Percentiles rank a stretch among this genome's conserved stretches.
Evolutionary conservation across 2,888 invertebrate genomes (phyloP).

Genomic region (Monopis laevigella): DNA sequence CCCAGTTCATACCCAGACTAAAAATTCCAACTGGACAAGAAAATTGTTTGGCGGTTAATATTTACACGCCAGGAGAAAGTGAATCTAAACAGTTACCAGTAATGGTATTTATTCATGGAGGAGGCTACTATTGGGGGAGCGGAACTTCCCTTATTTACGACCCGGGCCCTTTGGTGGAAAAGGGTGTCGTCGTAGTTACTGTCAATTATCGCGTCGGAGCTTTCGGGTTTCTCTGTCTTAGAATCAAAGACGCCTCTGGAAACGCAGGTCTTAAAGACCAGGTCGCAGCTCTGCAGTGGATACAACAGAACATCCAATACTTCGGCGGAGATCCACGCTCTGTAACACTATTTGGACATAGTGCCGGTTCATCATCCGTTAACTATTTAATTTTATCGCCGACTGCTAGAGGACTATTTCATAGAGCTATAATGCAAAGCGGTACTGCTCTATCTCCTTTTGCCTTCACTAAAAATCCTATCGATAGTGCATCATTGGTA

Average conservation of each 20-base stretch:
- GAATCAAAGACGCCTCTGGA: slow-evolving; percentile 20
- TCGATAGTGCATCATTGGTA: slow-evolving; percentile 17
- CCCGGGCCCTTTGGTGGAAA: slow-evolving; percentile 17
- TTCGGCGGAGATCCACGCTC: slow-evolving; percentile 19
- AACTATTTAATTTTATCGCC: slow-evolving; percentile 18
- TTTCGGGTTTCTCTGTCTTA: slow-evolving; percentile 20
- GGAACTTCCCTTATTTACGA: slow-evolving; percentile 17
- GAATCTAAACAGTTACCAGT: slow-evolving; percentile 16
- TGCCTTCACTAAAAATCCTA: slow-evolving; percentile 16
- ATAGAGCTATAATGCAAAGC: slow-evolving; percentile 19
- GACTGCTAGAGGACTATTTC: slow-evolving; percentile 17
- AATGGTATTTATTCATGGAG: slow-evolving; percentile 20
- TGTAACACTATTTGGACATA: slow-evolving; percentile 19
- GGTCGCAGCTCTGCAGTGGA: slow-evolving; percentile 19
- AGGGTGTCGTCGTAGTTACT: slow-evolving; percentile 19
- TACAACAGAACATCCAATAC: slow-evolving; percentile 17
- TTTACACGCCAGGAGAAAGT: slow-evolving; percentile 17
- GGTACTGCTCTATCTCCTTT: slow-evolving; percentile 19
- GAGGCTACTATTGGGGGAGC: slow-evolving; percentile 15
- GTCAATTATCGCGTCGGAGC: slow-evolving; percentile 19
- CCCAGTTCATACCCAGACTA: slow-evolving; percentile 17
- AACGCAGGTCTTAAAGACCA: slow-evolving; percentile 20
- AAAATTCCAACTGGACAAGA: slow-evolving; percentile 17
- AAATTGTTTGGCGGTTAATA: slow-evolving; percentile 19
- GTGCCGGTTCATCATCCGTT: slow-evolving; percentile 19